phyloP scores from a whole-genome alignment of 2,113 vertebrate genomes.

The Genyomyrus donnyi region DNA sequence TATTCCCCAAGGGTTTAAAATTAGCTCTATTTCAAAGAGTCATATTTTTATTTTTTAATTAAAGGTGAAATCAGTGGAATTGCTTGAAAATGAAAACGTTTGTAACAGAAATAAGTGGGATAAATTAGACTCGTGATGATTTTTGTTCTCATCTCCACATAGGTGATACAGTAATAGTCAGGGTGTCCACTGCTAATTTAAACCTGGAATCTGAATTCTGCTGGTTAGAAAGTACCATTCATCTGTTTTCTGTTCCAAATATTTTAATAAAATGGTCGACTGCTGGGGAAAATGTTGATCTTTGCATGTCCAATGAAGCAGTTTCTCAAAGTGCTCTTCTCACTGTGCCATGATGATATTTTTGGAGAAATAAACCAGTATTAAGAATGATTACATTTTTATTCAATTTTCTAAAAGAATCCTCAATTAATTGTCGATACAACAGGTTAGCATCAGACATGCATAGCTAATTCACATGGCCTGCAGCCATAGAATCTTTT shows the following conservation, averaged over 20 bases:
- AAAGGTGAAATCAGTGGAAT: neutral
- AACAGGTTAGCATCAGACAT: neutral
- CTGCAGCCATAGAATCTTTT: neutral
- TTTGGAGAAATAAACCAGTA: neutral
- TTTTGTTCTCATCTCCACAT: neutral
- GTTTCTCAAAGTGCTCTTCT: neutral
- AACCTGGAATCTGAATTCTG: neutral
- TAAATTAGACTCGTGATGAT: neutral
- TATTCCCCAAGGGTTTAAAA: neutral
- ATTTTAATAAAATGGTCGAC: neutral
- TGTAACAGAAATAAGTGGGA: neutral
- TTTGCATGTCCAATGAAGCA: neutral
- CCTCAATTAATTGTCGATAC: neutral
- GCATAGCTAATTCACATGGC: neutral
- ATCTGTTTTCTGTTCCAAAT: neutral
- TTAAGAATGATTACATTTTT: neutral
- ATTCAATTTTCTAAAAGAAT: neutral
- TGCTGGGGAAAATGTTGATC: neutral
- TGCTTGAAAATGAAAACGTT: neutral
- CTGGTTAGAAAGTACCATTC: neutral
- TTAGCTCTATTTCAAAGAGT: neutral
- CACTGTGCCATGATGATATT: neutral
- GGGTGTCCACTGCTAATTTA: neutral
- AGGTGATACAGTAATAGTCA: neutral
- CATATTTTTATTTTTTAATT: conserved; percentile 8